Conservation (phyloP, 2,797 vertebrate genomes). For the Fundulus diaphanus region DNA sequence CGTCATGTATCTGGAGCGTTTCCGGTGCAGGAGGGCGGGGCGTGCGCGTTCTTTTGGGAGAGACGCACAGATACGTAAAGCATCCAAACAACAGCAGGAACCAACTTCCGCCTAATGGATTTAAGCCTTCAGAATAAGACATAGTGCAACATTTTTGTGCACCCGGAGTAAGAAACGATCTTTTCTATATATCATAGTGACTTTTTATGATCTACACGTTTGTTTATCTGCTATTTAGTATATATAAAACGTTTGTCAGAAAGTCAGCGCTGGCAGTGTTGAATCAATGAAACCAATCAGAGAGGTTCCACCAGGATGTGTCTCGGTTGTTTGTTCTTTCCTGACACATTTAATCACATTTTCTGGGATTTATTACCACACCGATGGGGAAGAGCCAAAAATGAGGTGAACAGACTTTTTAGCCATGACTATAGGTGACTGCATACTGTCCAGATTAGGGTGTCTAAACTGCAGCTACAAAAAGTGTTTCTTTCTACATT, state of each 20-base stretch:
- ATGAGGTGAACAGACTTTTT: too few species aligned
- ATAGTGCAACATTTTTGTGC: too few species aligned
- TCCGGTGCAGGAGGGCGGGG: slow-evolving; percentile 79
- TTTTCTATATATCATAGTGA: neutral
- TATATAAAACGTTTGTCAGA: neutral
- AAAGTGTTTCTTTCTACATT: too few species aligned
- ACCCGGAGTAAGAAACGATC: too few species aligned
- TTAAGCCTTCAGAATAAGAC: slow-evolving; percentile 41
- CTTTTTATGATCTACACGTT: neutral
- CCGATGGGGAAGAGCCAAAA: neutral
- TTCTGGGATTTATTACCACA: neutral
- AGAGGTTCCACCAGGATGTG: neutral
- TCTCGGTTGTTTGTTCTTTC: neutral
- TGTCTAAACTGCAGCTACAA: too few species aligned
- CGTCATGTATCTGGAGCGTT: slow-evolving; percentile 72
- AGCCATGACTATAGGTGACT: too few species aligned
- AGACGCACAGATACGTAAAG: slow-evolving; percentile 27
- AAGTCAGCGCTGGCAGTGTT: neutral
- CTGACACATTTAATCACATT: neutral
- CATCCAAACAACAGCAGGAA: neutral
- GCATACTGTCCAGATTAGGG: too few species aligned
- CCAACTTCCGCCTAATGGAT: neutral
- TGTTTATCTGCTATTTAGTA: neutral
- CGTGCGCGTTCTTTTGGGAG: slow-evolving; percentile 59
- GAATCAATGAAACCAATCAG: neutral